phyloP scores from a whole-genome alignment of 2,113 vertebrate genomes.

The Crotophaga sulcirostris region DNA sequence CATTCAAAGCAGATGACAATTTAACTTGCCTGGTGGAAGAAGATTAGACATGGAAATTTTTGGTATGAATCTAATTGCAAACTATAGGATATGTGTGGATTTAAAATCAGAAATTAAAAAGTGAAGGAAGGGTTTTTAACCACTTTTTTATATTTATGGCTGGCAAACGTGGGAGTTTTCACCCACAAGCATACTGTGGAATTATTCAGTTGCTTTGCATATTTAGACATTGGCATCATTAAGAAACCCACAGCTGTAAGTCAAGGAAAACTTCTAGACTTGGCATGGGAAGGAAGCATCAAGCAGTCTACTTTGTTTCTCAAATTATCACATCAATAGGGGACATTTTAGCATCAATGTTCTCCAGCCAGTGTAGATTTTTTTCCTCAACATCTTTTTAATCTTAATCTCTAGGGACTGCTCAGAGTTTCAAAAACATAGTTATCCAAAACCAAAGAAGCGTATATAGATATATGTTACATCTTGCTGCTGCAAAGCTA shows the following conservation, averaged over 20 bases:
- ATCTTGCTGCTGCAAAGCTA: not conserved
- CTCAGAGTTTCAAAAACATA: not conserved
- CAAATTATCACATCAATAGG: constrained; percentile 10
- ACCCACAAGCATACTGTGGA: not conserved
- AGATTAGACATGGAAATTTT: not conserved
- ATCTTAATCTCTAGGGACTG: not conserved
- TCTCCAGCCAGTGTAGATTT: not conserved
- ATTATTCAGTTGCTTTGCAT: not conserved
- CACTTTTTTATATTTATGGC: not conserved
- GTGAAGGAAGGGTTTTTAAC: not conserved
- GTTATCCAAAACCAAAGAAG: not conserved
- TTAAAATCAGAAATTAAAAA: not conserved
- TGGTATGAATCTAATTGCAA: not conserved
- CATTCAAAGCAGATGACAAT: not conserved
- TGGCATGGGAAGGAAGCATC: not conserved
- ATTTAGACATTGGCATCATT: not conserved
- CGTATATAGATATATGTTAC: not conserved
- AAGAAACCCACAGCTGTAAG: not conserved
- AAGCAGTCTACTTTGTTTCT: not conserved
- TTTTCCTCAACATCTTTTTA: not conserved
- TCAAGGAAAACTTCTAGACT: not conserved
- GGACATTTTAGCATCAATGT: not conserved
- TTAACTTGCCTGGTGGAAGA: not conserved
- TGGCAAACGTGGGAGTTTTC: not conserved
- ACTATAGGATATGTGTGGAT: rapidly evolving